phyloP scores from a whole-genome alignment of 1,140 invertebrate species.

The Nixonia krombeini region DNA sequence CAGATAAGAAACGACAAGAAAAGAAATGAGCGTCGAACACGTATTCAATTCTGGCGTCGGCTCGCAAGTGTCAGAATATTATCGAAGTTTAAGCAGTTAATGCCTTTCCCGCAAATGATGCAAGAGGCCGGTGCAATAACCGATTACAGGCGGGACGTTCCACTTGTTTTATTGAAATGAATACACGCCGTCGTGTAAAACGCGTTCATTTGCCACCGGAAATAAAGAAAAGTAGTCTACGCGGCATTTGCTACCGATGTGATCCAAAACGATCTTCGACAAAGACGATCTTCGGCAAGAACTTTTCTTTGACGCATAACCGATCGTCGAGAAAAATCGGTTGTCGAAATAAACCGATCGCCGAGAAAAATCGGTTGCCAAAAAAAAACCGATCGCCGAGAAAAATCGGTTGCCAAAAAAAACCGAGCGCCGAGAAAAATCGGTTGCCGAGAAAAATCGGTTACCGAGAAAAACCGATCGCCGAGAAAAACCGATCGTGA shows the following conservation, averaged over 20 bases:
- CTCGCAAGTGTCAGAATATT: constrained; percentile 33
- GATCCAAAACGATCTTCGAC: too few species aligned
- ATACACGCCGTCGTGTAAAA: constrained; percentile 41
- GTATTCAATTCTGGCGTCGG: constrained; percentile 14
- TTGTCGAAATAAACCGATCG: too few species aligned
- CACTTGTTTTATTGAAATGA: constrained; percentile 48
- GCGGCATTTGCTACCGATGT: background rate
- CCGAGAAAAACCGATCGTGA: too few species aligned
- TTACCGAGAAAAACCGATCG: too few species aligned
- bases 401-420: too few species aligned
- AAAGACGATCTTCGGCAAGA: too few species aligned
- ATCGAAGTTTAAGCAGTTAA: constrained; percentile 50
- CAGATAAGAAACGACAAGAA: constrained; percentile 12
- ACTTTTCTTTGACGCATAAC: background rate
- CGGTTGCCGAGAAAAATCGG: too few species aligned
- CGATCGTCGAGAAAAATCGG: background rate
- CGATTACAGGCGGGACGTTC: constrained; percentile 45
- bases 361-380: too few species aligned
- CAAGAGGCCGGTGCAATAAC: constrained; percentile 49
- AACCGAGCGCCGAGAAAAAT: too few species aligned
- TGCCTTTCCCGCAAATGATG: constrained; percentile 45
- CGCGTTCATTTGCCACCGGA: too few species aligned
- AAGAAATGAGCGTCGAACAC: constrained; percentile 14
- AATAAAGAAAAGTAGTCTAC: background rate
- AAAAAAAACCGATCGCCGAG: too few species aligned